Conservation (phyloP, 2,113 vertebrate species). For the Hystrix brachyura region DNA sequence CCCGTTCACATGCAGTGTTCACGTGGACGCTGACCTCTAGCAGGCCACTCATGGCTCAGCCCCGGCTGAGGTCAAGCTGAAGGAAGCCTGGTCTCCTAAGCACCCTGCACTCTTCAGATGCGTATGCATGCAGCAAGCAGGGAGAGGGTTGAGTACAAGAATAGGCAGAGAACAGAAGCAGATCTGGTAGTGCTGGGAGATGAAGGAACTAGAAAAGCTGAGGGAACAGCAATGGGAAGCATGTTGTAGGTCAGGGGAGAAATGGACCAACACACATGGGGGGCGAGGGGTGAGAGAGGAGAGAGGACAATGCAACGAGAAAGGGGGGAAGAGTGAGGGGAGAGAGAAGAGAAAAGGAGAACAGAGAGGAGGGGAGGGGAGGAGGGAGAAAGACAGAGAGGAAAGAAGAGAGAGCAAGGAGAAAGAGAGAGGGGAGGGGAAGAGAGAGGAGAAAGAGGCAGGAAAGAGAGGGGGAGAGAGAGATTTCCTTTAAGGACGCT, state of each 20-base stretch:
- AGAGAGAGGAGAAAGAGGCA: too few species aligned
- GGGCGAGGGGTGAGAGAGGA: too few species aligned
- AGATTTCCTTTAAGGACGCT: background rate
- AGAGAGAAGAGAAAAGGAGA: too few species aligned
- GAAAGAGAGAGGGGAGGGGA: too few species aligned
- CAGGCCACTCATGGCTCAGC: background rate
- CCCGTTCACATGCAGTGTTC: background rate
- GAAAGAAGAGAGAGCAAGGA: too few species aligned
- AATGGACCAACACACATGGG: background rate
- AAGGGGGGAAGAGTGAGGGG: too few species aligned
- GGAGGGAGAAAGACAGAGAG: too few species aligned
- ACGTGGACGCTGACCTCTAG: background rate
- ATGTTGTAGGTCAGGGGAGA: background rate
- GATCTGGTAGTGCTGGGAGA: background rate
- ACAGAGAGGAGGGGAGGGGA: too few species aligned
- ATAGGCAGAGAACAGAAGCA: background rate
- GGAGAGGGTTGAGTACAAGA: accelerated
- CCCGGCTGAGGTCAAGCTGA: background rate
- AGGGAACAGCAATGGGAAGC: background rate
- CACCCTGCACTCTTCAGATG: background rate
- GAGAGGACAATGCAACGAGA: too few species aligned
- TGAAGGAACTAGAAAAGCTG: background rate
- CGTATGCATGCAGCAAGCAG: background rate
- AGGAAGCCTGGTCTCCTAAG: background rate
- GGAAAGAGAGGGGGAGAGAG: background rate